Conservation (phyloP, 2,888 invertebrate genomes). For the Andricus curvator region DNA sequence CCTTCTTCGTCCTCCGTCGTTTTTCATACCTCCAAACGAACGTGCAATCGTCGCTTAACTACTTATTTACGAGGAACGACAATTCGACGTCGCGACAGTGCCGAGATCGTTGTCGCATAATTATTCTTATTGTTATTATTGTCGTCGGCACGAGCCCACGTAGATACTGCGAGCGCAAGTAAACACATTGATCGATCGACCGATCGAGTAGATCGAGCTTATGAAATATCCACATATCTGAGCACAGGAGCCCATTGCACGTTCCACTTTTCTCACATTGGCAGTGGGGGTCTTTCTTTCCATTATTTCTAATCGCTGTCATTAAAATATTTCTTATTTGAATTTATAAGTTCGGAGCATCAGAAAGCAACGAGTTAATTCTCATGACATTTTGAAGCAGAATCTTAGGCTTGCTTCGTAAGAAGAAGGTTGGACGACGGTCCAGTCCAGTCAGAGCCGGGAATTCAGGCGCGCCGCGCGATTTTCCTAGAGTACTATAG, state of each 20-base stretch:
- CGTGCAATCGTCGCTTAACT: constrained; percentile 26
- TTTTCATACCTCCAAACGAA: constrained; percentile 39
- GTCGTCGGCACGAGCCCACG: constrained; percentile 52
- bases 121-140: constrained; percentile 38
- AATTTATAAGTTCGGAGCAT: no score
- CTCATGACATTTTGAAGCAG: no score
- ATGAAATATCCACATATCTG: neutral
- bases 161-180: constrained; percentile 48
- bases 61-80: constrained; percentile 44
- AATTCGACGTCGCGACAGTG: constrained; percentile 60
- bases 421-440: no score
- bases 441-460: no score
- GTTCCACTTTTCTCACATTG: neutral
- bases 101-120: constrained; percentile 51
- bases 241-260: neutral
- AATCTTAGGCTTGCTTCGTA: no score
- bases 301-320: neutral
- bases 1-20: constrained; percentile 55
- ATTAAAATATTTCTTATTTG: no score
- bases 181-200: constrained; percentile 8
- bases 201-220: neutral
- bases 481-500: no score
- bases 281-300: neutral
- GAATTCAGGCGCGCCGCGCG: no score
- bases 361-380: no score